phyloP scores from a whole-genome alignment of 2,888 invertebrate genomes.

The Drosophila tripunctata region DNA sequence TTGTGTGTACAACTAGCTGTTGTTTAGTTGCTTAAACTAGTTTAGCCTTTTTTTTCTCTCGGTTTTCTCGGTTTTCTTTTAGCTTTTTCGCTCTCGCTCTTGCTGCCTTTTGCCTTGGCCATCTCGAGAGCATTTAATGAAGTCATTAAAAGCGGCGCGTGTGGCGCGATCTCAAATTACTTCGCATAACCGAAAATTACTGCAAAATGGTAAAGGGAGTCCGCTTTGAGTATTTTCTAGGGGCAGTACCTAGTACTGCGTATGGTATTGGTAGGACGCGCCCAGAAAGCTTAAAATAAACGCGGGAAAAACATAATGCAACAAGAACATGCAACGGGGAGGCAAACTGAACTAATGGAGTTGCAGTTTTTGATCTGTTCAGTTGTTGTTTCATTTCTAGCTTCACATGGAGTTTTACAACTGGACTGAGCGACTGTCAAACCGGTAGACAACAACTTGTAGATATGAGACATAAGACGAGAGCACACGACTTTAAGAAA shows the following conservation, averaged over 20 bases:
- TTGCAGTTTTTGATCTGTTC: constrained; percentile 26
- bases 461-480: too few relatives aligned
- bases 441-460: constrained; percentile 57
- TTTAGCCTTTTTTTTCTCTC: constrained; percentile 12
- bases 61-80: background rate
- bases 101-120: constrained; percentile 15
- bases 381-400: constrained; percentile 2
- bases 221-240: too few relatives aligned
- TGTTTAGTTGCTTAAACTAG: constrained; percentile 30
- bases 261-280: constrained; percentile 40
- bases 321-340: constrained; percentile 40
- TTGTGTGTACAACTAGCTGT: background rate
- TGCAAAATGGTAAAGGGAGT: constrained; percentile 67
- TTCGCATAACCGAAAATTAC: constrained; percentile 82
- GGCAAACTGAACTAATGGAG: constrained; percentile 63
- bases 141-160: constrained; percentile 83
- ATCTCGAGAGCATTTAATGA: constrained; percentile 80
- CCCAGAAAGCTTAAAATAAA: constrained; percentile 59
- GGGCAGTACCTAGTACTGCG: constrained; percentile 7
- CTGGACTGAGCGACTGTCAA: constrained; percentile 68
- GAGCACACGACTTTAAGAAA: too few relatives aligned
- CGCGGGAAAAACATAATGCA: constrained; percentile 22
- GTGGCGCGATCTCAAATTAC: constrained; percentile 83
- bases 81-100: background rate
- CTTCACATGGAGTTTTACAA: constrained; percentile 19